Evolutionary conservation across 2,797 vertebrate species (phyloP).

Genomic region (Poeciliopsis gracilis): DNA sequence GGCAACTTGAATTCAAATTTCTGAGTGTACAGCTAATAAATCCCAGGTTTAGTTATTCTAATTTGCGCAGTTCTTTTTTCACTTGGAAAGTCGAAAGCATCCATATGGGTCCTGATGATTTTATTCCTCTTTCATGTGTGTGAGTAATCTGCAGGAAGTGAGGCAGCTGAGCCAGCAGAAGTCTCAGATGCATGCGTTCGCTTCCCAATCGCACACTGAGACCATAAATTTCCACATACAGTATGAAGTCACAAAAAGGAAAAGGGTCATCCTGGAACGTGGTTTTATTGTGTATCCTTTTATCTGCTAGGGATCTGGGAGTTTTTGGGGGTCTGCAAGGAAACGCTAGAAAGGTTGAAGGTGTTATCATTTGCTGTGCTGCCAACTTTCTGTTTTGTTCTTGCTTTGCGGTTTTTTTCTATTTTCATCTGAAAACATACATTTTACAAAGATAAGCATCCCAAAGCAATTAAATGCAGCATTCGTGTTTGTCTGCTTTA

Average conservation of each 20-base stretch:
- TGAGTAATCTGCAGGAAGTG: conserved; percentile 12
- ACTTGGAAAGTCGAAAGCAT: conserved; percentile 1
- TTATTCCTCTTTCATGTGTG: conserved; percentile 6
- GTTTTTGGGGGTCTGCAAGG: background rate
- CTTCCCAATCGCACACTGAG: conserved; percentile 1
- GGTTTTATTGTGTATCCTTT: background rate
- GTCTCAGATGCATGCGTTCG: background rate
- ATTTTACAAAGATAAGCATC: background rate
- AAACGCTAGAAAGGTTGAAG: background rate
- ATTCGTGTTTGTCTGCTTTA: background rate
- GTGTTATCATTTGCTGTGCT: background rate
- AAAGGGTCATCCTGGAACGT: background rate
- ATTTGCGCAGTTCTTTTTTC: conserved; percentile 7
- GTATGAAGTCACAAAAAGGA: conserved; percentile 6
- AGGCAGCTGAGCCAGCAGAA: conserved; percentile 2
- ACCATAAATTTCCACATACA: background rate
- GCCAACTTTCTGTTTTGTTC: background rate
- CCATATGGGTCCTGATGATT: conserved; percentile 3
- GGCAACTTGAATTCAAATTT: background rate
- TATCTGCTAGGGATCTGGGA: background rate
- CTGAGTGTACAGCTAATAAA: background rate
- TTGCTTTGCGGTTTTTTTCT: background rate
- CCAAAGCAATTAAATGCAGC: background rate
- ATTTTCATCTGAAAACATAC: background rate
- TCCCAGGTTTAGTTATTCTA: background rate